phyloP scores from a whole-genome alignment of 2,888 invertebrate species.

The Danaus chrysippus region DNA sequence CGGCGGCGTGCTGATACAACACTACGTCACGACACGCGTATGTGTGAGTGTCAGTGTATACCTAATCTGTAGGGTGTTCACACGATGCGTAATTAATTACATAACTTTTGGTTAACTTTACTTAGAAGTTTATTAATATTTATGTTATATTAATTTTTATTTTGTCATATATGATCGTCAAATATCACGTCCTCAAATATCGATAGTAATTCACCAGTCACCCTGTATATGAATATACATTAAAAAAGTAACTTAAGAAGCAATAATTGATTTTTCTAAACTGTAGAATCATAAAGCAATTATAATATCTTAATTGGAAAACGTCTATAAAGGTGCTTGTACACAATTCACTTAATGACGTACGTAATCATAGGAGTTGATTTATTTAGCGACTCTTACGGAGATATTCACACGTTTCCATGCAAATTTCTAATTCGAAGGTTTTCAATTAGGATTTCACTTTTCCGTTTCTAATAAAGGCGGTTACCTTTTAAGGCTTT shows the following conservation, averaged over 20 bases:
- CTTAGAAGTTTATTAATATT: too few relatives aligned
- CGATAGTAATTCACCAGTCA: too few relatives aligned
- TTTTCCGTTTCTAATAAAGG: slow-evolving; percentile 31
- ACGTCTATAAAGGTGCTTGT: slow-evolving; percentile 28
- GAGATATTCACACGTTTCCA: slow-evolving; percentile 37
- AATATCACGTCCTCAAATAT: too few relatives aligned
- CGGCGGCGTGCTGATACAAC: too few relatives aligned
- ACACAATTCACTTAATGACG: slow-evolving; percentile 35
- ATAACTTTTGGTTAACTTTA: too few relatives aligned
- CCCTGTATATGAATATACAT: background rate
- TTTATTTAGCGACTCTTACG: slow-evolving; percentile 33
- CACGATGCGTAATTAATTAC: too few relatives aligned
- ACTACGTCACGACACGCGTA: too few relatives aligned
- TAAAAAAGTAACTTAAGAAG: slow-evolving; percentile 7
- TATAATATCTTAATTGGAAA: slow-evolving; percentile 28
- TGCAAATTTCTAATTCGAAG: slow-evolving; percentile 38
- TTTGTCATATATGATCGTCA: too few relatives aligned
- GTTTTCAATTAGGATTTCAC: slow-evolving; percentile 37
- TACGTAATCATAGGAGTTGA: slow-evolving; percentile 34
- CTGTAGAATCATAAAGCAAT: slow-evolving; percentile 27
- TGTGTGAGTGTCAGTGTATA: too few relatives aligned
- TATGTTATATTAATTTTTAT: too few relatives aligned
- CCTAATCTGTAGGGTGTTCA: too few relatives aligned
- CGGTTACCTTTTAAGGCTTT: slow-evolving; percentile 17
- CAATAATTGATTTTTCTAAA: slow-evolving; percentile 19